These are phyloP conservation scores for Leptinotarsa undecemlineata DNA, from an alignment of 1,140 invertebrate species.

Conservation along the genomic window DNA sequence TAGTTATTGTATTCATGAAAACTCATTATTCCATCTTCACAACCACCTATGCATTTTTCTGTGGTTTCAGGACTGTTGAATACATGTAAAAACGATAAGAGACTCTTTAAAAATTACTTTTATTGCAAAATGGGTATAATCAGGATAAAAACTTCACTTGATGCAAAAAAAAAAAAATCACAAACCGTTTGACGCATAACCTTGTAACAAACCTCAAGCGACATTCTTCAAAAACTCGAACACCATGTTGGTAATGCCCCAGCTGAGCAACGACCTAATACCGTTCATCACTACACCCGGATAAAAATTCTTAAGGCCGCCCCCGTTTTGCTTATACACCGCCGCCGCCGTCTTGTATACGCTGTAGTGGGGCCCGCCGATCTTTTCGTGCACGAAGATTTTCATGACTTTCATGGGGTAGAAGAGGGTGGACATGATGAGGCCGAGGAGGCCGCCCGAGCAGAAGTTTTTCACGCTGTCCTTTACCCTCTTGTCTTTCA, in stretches of 20 bases:
- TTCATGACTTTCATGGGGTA: slow-evolving; percentile 34
- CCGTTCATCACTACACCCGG: slow-evolving; percentile 14
- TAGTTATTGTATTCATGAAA: too few species aligned
- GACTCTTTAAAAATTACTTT: too few species aligned
- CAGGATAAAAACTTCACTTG: too few species aligned
- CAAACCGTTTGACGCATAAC: slow-evolving; percentile 2
- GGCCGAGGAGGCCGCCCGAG: slow-evolving; percentile 27
- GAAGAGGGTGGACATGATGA: slow-evolving; percentile 27
- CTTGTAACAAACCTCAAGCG: neutral
- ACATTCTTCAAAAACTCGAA: slow-evolving; percentile 28
- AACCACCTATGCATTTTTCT: too few species aligned
- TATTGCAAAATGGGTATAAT: too few species aligned
- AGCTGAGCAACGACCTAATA: slow-evolving; percentile 23
- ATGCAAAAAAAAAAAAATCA: neutral
- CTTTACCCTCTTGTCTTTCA: slow-evolving; percentile 12
- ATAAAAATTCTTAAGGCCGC: slow-evolving; percentile 34
- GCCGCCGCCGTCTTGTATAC: slow-evolving; percentile 17
- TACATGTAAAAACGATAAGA: too few species aligned
- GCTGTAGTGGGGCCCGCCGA: slow-evolving; percentile 25
- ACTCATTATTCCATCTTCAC: too few species aligned
- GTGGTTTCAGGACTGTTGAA: too few species aligned
- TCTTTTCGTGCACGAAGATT: slow-evolving; percentile 27
- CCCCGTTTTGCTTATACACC: slow-evolving; percentile 25
- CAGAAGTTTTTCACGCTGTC: slow-evolving; percentile 28
- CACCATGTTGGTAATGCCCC: slow-evolving; percentile 34